phyloP scores from a whole-genome alignment of 2,888 invertebrate species.

The Drosophila helvetica region DNA sequence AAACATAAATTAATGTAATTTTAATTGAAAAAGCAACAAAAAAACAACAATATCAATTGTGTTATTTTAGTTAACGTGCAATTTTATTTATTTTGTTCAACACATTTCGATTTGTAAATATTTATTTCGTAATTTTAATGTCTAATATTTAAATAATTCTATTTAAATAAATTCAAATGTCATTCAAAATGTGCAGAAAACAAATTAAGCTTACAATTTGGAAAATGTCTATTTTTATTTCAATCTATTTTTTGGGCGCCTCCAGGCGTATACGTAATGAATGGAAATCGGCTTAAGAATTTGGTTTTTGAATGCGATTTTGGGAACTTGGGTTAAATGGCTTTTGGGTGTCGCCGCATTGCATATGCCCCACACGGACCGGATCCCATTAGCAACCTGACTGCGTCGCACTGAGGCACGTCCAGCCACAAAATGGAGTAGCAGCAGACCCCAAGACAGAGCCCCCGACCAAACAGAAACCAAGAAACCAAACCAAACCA shows the following conservation, averaged over 20 bases:
- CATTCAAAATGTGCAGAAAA: conserved; percentile 73
- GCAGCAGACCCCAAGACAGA: conserved; percentile 34
- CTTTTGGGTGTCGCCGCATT: conserved; percentile 55
- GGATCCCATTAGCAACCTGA: conserved; percentile 61
- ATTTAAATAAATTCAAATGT: conserved; percentile 67
- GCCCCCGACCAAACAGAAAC: conserved; percentile 9
- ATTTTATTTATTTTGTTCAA: conserved; percentile 72
- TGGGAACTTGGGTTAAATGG: conserved; percentile 2
- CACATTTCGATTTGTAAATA: conserved; percentile 82
- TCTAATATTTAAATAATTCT: conserved; percentile 50
- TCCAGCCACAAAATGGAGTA: conserved; percentile 40
- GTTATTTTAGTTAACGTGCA: conserved; percentile 71
- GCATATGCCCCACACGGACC: conserved; percentile 56
- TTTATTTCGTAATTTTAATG: conserved; percentile 77
- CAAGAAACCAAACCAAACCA: conserved; percentile 37
- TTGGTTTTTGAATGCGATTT: conserved; percentile 13
- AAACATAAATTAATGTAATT: conserved; percentile 26
- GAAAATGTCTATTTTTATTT: background rate
- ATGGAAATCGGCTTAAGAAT: conserved; percentile 6
- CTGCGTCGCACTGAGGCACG: conserved; percentile 47
- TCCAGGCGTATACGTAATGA: conserved; percentile 34
- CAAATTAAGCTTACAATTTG: conserved; percentile 16
- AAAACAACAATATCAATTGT: conserved; percentile 47
- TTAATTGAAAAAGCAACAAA: conserved; percentile 16
- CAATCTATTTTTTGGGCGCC: background rate